These are phyloP conservation scores for Typhlichthys subterraneus DNA, from an alignment of 2,797 vertebrate genomes.

Conservation along the genomic window DNA sequence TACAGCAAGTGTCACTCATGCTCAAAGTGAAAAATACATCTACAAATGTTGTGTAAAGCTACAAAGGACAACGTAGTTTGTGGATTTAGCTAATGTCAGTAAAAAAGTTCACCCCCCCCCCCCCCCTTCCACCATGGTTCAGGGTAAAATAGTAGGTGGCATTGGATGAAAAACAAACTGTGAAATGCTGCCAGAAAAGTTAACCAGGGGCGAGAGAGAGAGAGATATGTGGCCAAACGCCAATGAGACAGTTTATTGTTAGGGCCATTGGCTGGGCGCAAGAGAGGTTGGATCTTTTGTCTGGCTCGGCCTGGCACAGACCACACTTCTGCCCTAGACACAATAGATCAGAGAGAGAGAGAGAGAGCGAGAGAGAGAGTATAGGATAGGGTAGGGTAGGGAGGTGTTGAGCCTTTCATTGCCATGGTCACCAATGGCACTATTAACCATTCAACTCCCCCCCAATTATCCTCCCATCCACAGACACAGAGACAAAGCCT, in stretches of 20 bases:
- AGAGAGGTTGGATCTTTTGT: conserved; percentile 77
- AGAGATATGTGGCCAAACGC: conserved; percentile 69
- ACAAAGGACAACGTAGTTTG: conserved; percentile 48
- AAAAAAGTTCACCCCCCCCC: conserved; percentile 16
- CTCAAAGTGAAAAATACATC: too few species aligned
- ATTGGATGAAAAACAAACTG: conserved; percentile 58
- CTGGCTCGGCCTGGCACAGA: conserved; percentile 74
- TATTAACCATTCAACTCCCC: conserved; percentile 81
- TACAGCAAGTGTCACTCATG: too few species aligned
- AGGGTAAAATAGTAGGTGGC: conserved; percentile 34
- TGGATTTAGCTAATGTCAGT: conserved; percentile 34
- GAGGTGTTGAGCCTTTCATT: conserved; percentile 76
- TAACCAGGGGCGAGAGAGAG: conserved; percentile 37
- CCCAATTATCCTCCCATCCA: conserved; percentile 76
- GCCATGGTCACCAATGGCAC: conserved; percentile 83
- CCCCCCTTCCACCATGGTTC: conserved; percentile 29
- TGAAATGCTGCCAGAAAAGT: conserved; percentile 31
- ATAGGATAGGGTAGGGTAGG: conserved; percentile 58
- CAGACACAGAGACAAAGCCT: conserved; percentile 74
- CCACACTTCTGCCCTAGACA: conserved; percentile 72
- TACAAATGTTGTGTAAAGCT: conserved; percentile 72
- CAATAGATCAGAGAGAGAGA: conserved; percentile 68
- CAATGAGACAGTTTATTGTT: conserved; percentile 77
- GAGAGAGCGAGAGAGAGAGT: conserved; percentile 35
- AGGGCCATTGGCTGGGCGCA: conserved; percentile 69